These are phyloP conservation scores for Etheostoma nigrum DNA, from an alignment of 2,797 vertebrate species.

Conservation along the genomic window DNA sequence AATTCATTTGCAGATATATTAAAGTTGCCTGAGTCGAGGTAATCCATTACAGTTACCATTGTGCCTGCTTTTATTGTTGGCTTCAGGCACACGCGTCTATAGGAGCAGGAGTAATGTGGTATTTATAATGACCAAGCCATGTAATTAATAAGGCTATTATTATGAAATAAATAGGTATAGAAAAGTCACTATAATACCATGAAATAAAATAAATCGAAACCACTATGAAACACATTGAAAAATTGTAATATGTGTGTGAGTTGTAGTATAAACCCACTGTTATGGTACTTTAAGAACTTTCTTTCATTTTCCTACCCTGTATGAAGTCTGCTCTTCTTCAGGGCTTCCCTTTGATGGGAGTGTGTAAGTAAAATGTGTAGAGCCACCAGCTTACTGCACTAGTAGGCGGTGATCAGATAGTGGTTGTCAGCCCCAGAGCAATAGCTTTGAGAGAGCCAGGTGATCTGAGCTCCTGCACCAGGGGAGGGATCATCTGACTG, in stretches of 20 bases:
- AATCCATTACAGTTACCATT: background rate
- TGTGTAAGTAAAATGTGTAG: background rate
- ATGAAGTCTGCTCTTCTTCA: background rate
- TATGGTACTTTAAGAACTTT: background rate
- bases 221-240: background rate
- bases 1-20: background rate
- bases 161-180: background rate
- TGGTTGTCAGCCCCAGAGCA: conserved; percentile 22
- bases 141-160: background rate
- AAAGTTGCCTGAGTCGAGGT: background rate
- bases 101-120: background rate
- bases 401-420: conserved; percentile 29
- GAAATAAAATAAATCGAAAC: background rate
- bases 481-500: conserved; percentile 27
- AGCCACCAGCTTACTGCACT: conserved; percentile 26
- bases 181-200: background rate
- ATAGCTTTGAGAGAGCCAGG: conserved; percentile 4
- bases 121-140: background rate
- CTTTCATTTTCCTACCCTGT: background rate
- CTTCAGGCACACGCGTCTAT: background rate
- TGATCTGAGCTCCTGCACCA: conserved; percentile 20
- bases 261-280: too few relatives aligned
- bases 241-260: background rate
- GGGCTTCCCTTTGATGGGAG: background rate
- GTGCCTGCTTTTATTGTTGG: background rate